phyloP scores from a whole-genome alignment of 1,140 invertebrate genomes.

The Eubasilissa regina region DNA sequence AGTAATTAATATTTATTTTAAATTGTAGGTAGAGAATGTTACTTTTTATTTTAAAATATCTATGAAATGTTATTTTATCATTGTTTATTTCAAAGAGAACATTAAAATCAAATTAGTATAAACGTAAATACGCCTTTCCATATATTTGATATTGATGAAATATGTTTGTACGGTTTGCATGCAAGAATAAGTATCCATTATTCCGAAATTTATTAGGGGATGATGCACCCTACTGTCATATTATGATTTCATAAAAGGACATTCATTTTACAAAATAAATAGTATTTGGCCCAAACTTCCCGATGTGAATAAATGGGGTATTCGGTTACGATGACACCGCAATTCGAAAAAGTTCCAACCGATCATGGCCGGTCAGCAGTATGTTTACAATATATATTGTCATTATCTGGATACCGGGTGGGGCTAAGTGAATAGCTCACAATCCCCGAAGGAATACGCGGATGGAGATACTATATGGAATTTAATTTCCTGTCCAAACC shows the following conservation, averaged over 20 bases:
- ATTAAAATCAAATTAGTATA: too few species aligned
- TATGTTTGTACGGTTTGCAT: not conserved
- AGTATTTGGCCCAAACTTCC: not conserved
- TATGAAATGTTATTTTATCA: too few species aligned
- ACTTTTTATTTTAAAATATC: too few species aligned
- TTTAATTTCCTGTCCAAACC: slow-evolving; percentile 48
- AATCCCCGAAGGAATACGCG: slow-evolving; percentile 25
- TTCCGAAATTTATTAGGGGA: slow-evolving; percentile 16
- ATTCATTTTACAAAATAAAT: slow-evolving; percentile 21
- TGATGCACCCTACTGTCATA: slow-evolving; percentile 15
- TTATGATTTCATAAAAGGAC: slow-evolving; percentile 21
- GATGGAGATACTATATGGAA: slow-evolving; percentile 13
- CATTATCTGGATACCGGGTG: slow-evolving; percentile 5
- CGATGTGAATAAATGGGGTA: not conserved
- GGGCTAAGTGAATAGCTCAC: slow-evolving; percentile 14
- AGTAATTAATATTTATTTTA: too few species aligned
- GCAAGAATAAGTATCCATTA: slow-evolving; percentile 18
- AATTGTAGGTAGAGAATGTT: too few species aligned
- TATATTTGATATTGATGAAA: not conserved
- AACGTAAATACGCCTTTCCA: not conserved
- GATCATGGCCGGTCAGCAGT: slow-evolving; percentile 8
- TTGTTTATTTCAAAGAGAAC: too few species aligned
- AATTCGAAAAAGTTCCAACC: slow-evolving; percentile 18
- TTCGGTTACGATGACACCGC: slow-evolving; percentile 36
- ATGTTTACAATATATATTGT: slow-evolving; percentile 35